Base-by-base conservation (phyloP, 1,140 invertebrate species). In the Pectinophora gossypiella region DNA sequence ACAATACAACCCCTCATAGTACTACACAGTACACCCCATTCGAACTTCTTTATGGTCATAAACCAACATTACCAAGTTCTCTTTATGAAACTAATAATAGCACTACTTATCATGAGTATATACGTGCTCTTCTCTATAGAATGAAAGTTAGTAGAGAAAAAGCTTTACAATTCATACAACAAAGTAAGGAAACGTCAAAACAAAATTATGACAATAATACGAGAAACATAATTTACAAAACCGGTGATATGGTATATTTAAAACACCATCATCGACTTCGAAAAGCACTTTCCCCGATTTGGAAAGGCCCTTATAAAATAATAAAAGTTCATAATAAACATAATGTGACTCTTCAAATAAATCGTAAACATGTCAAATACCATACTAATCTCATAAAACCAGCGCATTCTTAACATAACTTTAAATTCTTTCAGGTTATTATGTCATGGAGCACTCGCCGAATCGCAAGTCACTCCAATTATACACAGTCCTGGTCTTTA, bases 41-140 rank as follows among this genome's bases (percentile, higher is more conserved):
- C 43, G 64, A 78, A 53, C 51, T 78, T 45, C 21, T 80, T n/a
- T 77, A 70, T 36, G 75, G 65, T 32, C 23, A 63, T n/a, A 54
- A 64, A 54, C 57, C 74, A 3, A 45, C 45, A 22, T 9, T 68
- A 23, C 70, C 70, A 19, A 54, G 15, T 18, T 51, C 47, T 15
- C 4, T 54, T 12, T 54, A 59, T 7, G 44, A 35, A 32, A 27
- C 22, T 9, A 40, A 15, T 21, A 19, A 3, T 44, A 21, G 19
- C 12, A 54, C 40, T 3, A 59, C 43, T 20, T 47, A 54, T 36
- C 13, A 23, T 3, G 51, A 59, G 20, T 59, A 54, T 49, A 43
- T 61, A 32, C 18, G 20, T n/a, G 19, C 19, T 4, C 12, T 53
- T 7, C 44, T 47, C 12, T 16, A 53, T 20, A 27, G 45, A 27